A percentile compares a stretch with the other conserved stretches of the same genome.
Conservation (phyloP, 2,113 vertebrate species). For the Prionailurus bengalensis region DNA sequence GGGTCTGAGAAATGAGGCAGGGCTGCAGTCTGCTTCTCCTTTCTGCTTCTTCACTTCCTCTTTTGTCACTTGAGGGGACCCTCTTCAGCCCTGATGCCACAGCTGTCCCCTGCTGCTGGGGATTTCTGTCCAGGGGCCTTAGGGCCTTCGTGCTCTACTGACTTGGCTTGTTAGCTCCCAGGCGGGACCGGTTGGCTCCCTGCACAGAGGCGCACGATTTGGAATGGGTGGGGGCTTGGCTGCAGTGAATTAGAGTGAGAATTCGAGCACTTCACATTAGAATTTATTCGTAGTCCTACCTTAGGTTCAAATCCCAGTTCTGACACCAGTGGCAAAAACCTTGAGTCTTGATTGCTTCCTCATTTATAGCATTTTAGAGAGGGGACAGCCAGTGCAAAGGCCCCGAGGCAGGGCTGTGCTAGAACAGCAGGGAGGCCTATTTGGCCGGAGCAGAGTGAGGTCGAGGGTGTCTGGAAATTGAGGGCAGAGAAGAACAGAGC, state of each 20-base stretch:
- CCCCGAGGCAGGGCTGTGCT: neutral
- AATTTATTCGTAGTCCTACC: neutral
- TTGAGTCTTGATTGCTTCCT: neutral
- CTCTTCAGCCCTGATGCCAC: neutral
- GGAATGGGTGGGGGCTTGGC: neutral
- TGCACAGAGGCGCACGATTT: rapidly evolving
- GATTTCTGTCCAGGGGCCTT: neutral
- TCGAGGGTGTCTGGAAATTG: neutral
- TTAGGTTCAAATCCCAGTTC: neutral
- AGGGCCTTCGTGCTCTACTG: neutral
- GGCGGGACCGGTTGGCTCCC: neutral
- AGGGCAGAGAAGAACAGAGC: neutral
- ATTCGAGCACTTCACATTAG: neutral
- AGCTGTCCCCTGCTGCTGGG: neutral
- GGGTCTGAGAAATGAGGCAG: neutral
- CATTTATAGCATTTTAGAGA: neutral
- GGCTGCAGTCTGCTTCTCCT: neutral
- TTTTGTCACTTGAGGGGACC: neutral
- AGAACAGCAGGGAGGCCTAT: neutral
- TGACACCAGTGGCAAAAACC: neutral
- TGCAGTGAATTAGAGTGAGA: neutral
- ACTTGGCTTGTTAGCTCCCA: no score
- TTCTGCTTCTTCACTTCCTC: neutral
- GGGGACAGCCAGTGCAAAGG: neutral
- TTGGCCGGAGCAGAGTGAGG: neutral